Conservation (phyloP, 2,888 invertebrate species). For the Phoenoteleia sp. region DNA sequence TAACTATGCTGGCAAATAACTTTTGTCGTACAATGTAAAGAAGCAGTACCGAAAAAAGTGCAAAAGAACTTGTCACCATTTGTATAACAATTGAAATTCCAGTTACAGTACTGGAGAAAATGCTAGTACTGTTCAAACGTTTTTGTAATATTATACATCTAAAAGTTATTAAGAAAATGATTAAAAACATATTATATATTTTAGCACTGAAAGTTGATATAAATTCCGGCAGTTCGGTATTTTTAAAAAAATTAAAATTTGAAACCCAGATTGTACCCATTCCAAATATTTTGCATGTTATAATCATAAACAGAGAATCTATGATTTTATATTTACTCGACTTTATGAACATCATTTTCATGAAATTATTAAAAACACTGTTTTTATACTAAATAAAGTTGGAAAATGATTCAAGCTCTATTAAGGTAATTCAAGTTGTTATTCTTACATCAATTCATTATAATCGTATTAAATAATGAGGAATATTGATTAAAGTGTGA, state of each 20-base stretch:
- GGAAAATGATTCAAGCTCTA: too few species aligned
- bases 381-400: too few species aligned
- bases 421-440: too few species aligned
- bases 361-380: too few species aligned
- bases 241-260: not conserved
- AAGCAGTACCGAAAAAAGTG: not conserved
- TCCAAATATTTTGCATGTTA: constrained; percentile 17
- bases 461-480: too few species aligned
- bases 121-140: too few species aligned
- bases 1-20: not conserved
- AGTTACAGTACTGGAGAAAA: too few species aligned
- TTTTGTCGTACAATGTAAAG: constrained; percentile 12
- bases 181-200: not conserved
- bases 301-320: not conserved
- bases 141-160: too few species aligned
- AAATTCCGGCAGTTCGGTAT: not conserved
- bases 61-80: constrained; percentile 3
- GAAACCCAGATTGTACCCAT: not conserved
- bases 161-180: not conserved
- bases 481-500: too few species aligned
- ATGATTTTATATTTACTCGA: constrained; percentile 9
- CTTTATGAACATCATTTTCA: not conserved
- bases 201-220: not conserved
- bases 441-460: too few species aligned
- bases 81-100: constrained; percentile 1